These are phyloP conservation scores for Balearica regulorum DNA, from an alignment of 2,797 vertebrate species.

Conservation along the genomic window DNA sequence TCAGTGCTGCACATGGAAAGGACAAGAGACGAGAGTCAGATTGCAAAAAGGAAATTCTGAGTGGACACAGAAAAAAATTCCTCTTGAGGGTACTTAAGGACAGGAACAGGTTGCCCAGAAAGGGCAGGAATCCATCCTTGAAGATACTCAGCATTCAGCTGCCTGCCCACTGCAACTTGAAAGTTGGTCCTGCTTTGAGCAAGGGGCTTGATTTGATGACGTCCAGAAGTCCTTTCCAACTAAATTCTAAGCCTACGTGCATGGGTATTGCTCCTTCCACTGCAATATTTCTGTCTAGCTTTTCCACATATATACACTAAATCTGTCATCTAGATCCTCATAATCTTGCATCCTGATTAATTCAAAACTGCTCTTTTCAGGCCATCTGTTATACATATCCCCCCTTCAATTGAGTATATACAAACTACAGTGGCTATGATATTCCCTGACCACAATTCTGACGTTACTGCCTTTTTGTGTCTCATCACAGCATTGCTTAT, in stretches of 20 bases:
- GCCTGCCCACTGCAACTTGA: not conserved
- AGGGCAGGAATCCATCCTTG: not conserved
- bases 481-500: conserved; percentile 14
- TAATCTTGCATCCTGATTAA: conserved; percentile 52
- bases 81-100: not conserved
- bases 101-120: not conserved
- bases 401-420: not conserved
- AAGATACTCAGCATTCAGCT: not conserved
- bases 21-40: not conserved
- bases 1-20: not conserved
- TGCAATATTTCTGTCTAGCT: conserved; percentile 3
- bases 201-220: not conserved
- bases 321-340: conserved; percentile 40
- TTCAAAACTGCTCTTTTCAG: conserved; percentile 30
- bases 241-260: not conserved
- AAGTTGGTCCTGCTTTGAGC: not conserved
- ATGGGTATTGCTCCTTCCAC: not conserved
- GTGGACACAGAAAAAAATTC: not conserved
- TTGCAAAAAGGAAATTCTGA: not conserved
- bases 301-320: conserved; percentile 42
- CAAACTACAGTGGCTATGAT: not conserved
- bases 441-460: conserved; percentile 6
- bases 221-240: not conserved
- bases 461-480: not conserved
- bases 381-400: conserved; percentile 41